These are phyloP conservation scores for Atractosteus spatula DNA, from an alignment of 2,113 vertebrate species.

Conservation along the genomic window DNA sequence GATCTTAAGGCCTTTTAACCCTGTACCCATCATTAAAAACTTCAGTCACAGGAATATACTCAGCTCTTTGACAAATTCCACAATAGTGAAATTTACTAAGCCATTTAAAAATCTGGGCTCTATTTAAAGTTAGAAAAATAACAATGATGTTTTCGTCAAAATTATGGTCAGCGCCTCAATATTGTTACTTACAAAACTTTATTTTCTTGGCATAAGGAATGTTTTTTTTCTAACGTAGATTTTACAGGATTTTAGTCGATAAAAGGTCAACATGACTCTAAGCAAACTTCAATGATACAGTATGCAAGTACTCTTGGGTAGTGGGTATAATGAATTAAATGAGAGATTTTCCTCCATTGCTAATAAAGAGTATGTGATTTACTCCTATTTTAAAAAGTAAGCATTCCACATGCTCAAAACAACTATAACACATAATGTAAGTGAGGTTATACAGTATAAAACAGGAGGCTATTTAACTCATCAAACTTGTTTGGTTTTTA, in stretches of 20 bases:
- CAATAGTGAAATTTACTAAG: constrained; percentile 21
- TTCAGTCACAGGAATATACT: constrained; percentile 56
- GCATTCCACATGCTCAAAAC: constrained; percentile 19
- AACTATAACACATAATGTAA: too few species aligned
- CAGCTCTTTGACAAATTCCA: constrained; percentile 51
- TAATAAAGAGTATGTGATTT: constrained; percentile 68
- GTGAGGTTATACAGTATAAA: too few species aligned
- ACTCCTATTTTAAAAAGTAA: constrained; percentile 66
- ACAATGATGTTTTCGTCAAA: constrained; percentile 16
- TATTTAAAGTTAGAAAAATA: constrained; percentile 35
- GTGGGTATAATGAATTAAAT: constrained; percentile 57
- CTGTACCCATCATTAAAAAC: constrained; percentile 53
- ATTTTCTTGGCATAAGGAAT: constrained; percentile 45
- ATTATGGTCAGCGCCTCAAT: constrained; percentile 59
- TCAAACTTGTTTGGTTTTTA: too few species aligned
- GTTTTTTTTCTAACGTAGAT: constrained; percentile 48
- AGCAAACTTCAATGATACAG: constrained; percentile 66
- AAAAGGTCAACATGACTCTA: constrained; percentile 53
- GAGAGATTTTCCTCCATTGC: constrained; percentile 55
- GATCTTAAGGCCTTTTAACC: constrained; percentile 61
- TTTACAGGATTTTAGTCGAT: constrained; percentile 61
- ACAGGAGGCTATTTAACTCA: too few species aligned
- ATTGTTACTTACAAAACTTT: constrained; percentile 50
- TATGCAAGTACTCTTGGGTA: constrained; percentile 36
- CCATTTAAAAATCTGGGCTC: constrained; percentile 60